Conservation (phyloP, 2,113 vertebrate genomes). For the Aviceda subcristata region DNA sequence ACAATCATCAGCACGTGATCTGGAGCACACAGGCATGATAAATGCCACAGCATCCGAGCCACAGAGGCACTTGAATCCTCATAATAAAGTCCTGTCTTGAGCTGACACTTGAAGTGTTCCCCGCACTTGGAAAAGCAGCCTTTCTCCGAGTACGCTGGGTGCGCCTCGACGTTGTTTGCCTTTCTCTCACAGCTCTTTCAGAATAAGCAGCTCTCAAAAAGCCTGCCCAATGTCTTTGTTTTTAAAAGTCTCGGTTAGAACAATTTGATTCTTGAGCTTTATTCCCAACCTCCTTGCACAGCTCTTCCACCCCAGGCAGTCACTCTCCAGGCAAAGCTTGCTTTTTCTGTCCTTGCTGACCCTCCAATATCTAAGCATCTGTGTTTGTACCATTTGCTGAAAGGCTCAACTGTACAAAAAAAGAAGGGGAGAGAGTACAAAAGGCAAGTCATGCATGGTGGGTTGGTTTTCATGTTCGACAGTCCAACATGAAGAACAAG, state of each 20-base stretch:
- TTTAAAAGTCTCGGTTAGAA: neutral
- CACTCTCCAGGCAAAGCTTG: neutral
- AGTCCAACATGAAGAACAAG: neutral
- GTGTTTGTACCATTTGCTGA: neutral
- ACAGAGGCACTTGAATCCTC: neutral
- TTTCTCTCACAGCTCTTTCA: neutral
- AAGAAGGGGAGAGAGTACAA: neutral
- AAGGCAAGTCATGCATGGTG: neutral
- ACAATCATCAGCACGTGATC: neutral
- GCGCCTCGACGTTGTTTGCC: neutral
- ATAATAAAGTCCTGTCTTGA: neutral
- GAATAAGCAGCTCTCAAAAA: neutral
- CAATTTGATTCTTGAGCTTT: neutral
- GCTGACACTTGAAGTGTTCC: neutral
- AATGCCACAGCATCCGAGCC: neutral
- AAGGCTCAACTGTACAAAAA: neutral
- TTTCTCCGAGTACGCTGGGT: accelerated
- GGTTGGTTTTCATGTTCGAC: neutral
- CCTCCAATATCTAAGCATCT: neutral
- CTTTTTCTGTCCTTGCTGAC: neutral
- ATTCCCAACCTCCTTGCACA: neutral
- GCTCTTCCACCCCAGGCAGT: neutral
- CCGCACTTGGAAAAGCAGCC: neutral
- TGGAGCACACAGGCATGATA: neutral
- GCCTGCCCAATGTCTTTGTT: neutral